phyloP scores from a whole-genome alignment of 1,140 invertebrate species.

The Trachelipus rathkii region DNA sequence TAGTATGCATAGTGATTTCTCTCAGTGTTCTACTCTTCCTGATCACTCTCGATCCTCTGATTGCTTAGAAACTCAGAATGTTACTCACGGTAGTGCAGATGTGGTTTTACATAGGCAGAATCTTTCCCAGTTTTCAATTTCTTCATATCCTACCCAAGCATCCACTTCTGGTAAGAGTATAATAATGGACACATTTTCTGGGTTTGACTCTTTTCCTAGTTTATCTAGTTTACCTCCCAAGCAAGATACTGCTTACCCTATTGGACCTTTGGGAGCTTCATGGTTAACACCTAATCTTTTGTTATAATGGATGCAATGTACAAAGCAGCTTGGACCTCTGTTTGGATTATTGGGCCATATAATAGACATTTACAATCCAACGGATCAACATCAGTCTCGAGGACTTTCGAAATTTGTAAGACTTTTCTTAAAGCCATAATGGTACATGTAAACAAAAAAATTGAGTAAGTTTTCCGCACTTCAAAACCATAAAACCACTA shows the following conservation, averaged over 20 bases:
- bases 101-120: neutral
- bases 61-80: constrained; percentile 1
- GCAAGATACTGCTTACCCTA: constrained; percentile 38
- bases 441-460: too few species aligned
- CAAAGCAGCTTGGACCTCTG: constrained; percentile 37
- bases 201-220: neutral
- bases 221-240: neutral
- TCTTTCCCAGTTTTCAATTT: neutral
- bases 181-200: neutral
- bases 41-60: constrained; percentile 27
- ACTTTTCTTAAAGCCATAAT: too few species aligned
- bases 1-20: neutral
- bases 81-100: neutral
- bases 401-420: too few species aligned
- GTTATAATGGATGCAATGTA: too few species aligned
- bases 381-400: neutral
- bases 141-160: neutral
- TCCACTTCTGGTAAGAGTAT: neutral
- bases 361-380: neutral
- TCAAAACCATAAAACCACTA: too few species aligned
- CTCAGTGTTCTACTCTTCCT: constrained; percentile 17
- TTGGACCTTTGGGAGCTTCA: constrained; percentile 43
- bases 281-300: too few species aligned
- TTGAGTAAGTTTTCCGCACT: too few species aligned
- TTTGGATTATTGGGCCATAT: neutral